phyloP scores from a whole-genome alignment of 2,888 invertebrate species.

The Cecidostiba fungosa region DNA sequence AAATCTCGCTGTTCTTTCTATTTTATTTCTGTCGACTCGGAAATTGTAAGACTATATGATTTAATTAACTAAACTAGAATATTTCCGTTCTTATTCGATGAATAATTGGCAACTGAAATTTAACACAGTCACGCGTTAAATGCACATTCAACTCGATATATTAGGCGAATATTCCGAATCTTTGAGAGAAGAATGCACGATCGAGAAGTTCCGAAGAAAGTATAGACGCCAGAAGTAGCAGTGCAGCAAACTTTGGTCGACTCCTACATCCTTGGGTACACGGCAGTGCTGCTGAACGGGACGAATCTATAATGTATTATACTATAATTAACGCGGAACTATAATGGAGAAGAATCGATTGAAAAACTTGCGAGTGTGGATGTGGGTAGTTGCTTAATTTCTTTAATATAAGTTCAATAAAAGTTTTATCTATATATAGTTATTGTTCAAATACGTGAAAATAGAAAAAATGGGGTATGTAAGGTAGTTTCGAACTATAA shows the following conservation, averaged over 20 bases:
- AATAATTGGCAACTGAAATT: background rate
- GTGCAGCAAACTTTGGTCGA: background rate
- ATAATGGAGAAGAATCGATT: background rate
- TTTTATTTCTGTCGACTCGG: background rate
- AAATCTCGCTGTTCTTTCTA: background rate
- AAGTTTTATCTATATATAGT: too few relatives aligned
- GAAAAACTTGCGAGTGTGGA: background rate
- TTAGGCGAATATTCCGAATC: background rate
- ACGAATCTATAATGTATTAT: too few relatives aligned
- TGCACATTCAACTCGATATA: background rate
- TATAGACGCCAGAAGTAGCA: background rate
- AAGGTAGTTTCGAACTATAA: too few relatives aligned
- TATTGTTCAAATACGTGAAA: too few relatives aligned
- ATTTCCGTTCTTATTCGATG: background rate
- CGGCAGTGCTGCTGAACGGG: background rate
- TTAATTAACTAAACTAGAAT: background rate
- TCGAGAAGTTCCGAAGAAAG: background rate
- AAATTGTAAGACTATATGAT: background rate
- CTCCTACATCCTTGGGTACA: background rate
- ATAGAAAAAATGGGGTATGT: too few relatives aligned
- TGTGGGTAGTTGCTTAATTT: too few relatives aligned
- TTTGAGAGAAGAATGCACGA: background rate
- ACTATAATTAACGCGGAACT: background rate
- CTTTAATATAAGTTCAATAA: too few relatives aligned
- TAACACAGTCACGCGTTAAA: background rate